Percentiles rank a stretch among this genome's conserved stretches.
Conservation (phyloP, 1,140 invertebrate species). For the Thalassaphorura encarpata region DNA sequence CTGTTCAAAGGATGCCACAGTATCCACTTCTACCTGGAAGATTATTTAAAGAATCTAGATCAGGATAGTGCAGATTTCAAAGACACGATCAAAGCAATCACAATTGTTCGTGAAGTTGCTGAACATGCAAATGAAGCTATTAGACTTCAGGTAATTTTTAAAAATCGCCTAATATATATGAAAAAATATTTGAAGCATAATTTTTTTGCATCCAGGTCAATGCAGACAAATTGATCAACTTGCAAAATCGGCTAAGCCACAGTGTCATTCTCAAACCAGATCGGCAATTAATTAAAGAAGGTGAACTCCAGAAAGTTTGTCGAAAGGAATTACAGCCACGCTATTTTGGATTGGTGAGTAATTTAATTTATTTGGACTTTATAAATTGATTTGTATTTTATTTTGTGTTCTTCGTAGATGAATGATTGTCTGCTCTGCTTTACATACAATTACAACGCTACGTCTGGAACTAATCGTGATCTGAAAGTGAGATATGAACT, state of each 20-base stretch:
- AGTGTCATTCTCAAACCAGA: constrained; percentile 56
- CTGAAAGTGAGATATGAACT: constrained; percentile 52
- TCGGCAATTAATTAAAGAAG: constrained; percentile 56
- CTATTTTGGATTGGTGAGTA: constrained; percentile 57
- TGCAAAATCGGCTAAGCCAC: constrained; percentile 49
- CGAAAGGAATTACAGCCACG: constrained; percentile 56
- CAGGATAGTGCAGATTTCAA: constrained; percentile 51
- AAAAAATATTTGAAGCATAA: neutral
- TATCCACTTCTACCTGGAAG: constrained; percentile 45
- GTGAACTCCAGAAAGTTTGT: constrained; percentile 55
- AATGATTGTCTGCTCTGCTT: constrained; percentile 60
- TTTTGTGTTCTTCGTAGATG: too few species aligned
- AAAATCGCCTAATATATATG: constrained; percentile 6
- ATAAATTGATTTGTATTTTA: neutral
- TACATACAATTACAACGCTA: constrained; percentile 41
- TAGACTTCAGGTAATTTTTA: constrained; percentile 47
- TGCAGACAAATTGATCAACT: constrained; percentile 46
- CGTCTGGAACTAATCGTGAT: constrained; percentile 36
- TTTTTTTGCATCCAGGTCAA: constrained; percentile 41
- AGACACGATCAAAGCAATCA: constrained; percentile 53
- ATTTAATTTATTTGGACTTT: too few species aligned
- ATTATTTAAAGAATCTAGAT: constrained; percentile 52
- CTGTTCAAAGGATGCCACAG: constrained; percentile 59
- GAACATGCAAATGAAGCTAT: constrained; percentile 64
- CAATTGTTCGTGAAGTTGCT: constrained; percentile 60